Base-by-base conservation (phyloP, 2,888 invertebrate species). In the Eupeodes latifasciatus region DNA sequence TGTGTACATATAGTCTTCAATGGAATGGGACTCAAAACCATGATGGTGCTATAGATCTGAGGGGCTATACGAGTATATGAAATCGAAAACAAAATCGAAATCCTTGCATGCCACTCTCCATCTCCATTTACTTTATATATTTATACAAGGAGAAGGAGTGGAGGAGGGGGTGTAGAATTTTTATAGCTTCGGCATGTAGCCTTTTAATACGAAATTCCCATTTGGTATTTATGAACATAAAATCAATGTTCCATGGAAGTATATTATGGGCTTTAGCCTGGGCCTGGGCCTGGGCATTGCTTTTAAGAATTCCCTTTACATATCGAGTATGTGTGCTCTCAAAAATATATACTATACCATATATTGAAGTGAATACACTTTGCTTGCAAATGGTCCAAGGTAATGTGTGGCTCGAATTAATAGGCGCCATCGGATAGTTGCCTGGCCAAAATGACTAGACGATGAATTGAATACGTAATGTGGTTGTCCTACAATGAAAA, bases 161-260 rank as follows among this genome's bases (percentile, higher is more conserved):
- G 55, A 14, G 57, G 2, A 9, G 27, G 12, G 57, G 10, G 27
- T 27, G 27, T 27, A 19, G 76, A 83, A 80, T 87, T 87, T 87
- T 77, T 87, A 87, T 87, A 84, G 87, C 84, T 87, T 86, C 86
- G 69, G 78, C 78, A 86, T 86, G 82, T 86, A 86, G 82, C 86
- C 79, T 86, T 86, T 86, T 86, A 83, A 86, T 86, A 83, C 82
- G 19, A 82, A 82, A 86, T 86, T 87, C 87, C 80, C 84, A 80
- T 87, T 87, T 62, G 83, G 84, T 87, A 87, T 87, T 87, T 87
- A 87, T 87, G 87, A 84, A 87, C 87, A 87, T 87, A 87, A 87
- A 87, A 87, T 84, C 87, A 87, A 87, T 87, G 87, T 87, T 79
- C 87, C 87, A 87, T 87, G 79, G 84, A 84, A 87, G 84, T 87